Base-by-base conservation (phyloP, 1,140 invertebrate genomes). In the Vanessa tameamea region DNA sequence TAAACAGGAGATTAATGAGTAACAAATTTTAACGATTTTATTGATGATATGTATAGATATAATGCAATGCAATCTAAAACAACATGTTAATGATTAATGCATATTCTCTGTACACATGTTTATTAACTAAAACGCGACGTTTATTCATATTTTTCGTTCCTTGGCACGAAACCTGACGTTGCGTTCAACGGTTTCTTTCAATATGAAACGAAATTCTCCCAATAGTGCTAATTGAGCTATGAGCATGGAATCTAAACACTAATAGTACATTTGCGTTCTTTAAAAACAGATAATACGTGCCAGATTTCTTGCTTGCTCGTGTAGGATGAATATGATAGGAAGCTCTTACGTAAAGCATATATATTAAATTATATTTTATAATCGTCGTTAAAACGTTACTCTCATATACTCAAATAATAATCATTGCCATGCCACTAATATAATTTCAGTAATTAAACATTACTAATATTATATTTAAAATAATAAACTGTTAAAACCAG, bases 91-190 rank as follows among this genome's bases (percentile, higher is more conserved):
- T 43, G 37, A 43, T 43, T 9, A 43, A 43, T 43, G 9, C 37
- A 11, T 43, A 43, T 43, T 43, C 37, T 43, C 37, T 9, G 3
- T 43, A 43, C 2, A 43, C 37, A 65, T 48, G 11, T 64, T 23
- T 14, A 65, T 43, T 16, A 47, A 1, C 12, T 50, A 50, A 65
- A 50, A 50, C 13, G 48, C 48, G 48, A 50, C 20, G 53, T 47
- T 15, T 48, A 47, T 64, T 31, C 59, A 66, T 61, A 63, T 47
- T 69, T 63, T 70, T 61, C 57, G 15, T 63, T 73, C 20, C 37
- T 75, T 79, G 78, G 78, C 78, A 77, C n/a, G 20, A 51, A 23
- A 47, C 70, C 69, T 68, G 64, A 53, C 69, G 68, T 61, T 69
- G 47, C 59, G 48, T 68, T 67, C 61, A 72, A 47, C 77, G 63